Percentiles rank a stretch among this genome's conserved stretches.
phyloP scores from a whole-genome alignment of 2,888 invertebrate species.

The Zygogramma bicolorata region DNA sequence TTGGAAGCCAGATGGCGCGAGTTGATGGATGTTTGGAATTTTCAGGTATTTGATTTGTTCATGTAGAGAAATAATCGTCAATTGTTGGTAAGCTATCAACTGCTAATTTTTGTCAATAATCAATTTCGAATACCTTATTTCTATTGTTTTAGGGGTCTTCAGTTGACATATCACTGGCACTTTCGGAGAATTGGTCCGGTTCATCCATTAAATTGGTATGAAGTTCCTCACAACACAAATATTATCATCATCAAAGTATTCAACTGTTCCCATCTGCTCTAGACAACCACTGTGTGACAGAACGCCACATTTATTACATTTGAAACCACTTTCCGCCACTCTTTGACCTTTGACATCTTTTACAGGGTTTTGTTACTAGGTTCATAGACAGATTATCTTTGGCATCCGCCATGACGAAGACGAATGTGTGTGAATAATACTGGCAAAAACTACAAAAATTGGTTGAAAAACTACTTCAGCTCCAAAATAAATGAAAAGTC shows the following conservation, averaged over 20 bases:
- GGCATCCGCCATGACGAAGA: neutral
- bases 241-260: neutral
- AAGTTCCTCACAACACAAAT: constrained; percentile 1
- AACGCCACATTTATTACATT: neutral
- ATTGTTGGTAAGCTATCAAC: constrained; percentile 2
- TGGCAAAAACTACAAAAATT: too few species aligned
- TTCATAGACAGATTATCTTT: neutral
- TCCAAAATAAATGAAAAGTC: too few species aligned
- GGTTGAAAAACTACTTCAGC: too few species aligned
- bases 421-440: too few species aligned
- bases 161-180: neutral
- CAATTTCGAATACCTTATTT: neutral
- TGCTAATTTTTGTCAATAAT: constrained; percentile 6
- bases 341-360: constrained; percentile 9
- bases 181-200: neutral
- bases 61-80: neutral
- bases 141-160: neutral
- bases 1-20: neutral
- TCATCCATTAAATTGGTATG: neutral
- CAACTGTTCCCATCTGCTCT: neutral
- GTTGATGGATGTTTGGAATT: constrained; percentile 2
- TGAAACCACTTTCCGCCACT: neutral
- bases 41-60: neutral
- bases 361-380: constrained; percentile 1
- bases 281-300: neutral